phyloP scores from a whole-genome alignment of 2,888 invertebrate genomes.

The Eristalis intricaria region DNA sequence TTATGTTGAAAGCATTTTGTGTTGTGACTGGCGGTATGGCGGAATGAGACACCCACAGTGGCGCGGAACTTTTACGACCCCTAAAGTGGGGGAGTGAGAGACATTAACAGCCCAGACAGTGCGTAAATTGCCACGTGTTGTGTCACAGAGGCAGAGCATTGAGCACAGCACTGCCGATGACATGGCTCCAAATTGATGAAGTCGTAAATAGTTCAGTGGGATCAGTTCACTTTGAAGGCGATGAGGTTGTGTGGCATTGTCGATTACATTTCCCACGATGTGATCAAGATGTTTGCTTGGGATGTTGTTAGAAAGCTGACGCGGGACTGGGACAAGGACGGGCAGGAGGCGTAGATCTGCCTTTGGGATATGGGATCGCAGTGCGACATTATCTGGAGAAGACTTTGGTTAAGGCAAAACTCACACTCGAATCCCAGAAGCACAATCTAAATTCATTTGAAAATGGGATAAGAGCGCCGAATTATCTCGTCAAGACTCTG shows the following conservation, averaged over 20 bases:
- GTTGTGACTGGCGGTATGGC: background rate
- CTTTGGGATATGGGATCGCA: too few relatives aligned
- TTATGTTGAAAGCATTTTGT: constrained; percentile 47
- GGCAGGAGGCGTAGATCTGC: too few relatives aligned
- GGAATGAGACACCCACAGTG: constrained; percentile 19
- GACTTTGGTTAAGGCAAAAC: too few relatives aligned
- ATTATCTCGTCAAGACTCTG: too few relatives aligned
- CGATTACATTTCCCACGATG: background rate
- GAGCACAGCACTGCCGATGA: background rate
- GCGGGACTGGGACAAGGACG: too few relatives aligned
- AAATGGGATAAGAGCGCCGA: too few relatives aligned
- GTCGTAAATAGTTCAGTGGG: background rate
- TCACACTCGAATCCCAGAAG: too few relatives aligned
- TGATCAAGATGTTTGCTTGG: background rate
- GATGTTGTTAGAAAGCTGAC: background rate
- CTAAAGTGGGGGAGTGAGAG: background rate
- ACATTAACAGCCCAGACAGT: background rate
- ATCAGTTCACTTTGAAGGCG: background rate
- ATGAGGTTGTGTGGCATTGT: background rate
- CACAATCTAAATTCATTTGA: too few relatives aligned
- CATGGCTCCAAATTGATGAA: background rate
- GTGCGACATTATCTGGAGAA: too few relatives aligned
- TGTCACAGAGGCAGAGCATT: background rate
- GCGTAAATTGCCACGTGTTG: background rate
- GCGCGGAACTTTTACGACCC: background rate